phyloP scores from a whole-genome alignment of 2,113 vertebrate genomes.

The Cyrtonyx montezumae region DNA sequence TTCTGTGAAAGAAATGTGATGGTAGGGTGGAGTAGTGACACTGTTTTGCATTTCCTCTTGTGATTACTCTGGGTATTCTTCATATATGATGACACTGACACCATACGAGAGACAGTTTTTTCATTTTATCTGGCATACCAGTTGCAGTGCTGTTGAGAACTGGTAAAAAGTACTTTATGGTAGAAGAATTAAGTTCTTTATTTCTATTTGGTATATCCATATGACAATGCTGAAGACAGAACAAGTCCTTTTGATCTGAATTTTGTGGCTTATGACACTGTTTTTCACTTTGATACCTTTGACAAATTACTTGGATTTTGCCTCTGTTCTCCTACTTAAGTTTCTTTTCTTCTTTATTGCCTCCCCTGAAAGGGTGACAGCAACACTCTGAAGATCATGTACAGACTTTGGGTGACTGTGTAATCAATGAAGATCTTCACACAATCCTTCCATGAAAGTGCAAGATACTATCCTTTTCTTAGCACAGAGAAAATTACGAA shows the following conservation, averaged over 20 bases:
- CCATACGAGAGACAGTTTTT: neutral
- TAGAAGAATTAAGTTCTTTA: neutral
- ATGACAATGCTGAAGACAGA: neutral
- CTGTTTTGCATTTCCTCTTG: neutral
- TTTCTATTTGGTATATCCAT: neutral
- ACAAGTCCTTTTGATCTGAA: neutral
- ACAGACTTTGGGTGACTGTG: neutral
- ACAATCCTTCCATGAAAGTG: neutral
- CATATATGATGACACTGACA: neutral
- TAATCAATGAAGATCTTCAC: neutral
- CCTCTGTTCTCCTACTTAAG: neutral
- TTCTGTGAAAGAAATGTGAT: neutral
- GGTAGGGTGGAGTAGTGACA: neutral
- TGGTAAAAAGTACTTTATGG: neutral
- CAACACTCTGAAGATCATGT: neutral
- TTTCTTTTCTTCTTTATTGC: neutral
- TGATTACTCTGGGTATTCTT: neutral
- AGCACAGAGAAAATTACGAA: neutral
- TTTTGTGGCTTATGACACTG: neutral
- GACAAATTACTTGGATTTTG: neutral
- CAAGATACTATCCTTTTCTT: neutral
- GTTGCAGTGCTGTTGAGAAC: no score
- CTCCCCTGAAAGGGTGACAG: neutral
- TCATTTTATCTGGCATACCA: neutral
- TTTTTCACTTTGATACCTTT: neutral